Conservation (phyloP, 2,113 vertebrate genomes). For the Plecturocebus donacophilus region DNA sequence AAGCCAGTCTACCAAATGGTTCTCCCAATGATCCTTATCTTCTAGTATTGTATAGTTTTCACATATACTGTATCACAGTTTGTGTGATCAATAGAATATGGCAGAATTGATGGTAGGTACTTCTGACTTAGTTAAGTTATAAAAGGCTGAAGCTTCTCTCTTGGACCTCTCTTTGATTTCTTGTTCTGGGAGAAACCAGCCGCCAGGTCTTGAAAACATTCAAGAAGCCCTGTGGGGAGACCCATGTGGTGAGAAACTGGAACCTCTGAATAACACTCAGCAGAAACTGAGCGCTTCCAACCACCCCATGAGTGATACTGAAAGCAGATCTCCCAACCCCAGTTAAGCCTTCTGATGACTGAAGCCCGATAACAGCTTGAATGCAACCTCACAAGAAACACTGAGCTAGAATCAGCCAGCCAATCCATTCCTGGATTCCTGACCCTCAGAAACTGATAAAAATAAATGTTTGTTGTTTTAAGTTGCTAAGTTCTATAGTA, state of each 20-base stretch:
- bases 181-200: neutral
- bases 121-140: neutral
- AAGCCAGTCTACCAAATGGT: neutral
- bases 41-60: neutral
- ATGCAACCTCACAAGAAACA: neutral
- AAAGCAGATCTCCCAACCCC: neutral
- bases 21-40: neutral
- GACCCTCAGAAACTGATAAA: no score
- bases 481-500: neutral
- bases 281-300: neutral
- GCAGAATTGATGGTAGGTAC: neutral
- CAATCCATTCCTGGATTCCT: neutral
- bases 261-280: neutral
- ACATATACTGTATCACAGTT: neutral
- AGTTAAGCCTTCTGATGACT: neutral
- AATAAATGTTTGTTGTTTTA: no score
- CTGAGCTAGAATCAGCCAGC: neutral
- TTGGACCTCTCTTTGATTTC: no score
- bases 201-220: neutral
- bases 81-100: neutral
- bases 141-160: neutral
- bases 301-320: neutral
- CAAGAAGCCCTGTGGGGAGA: neutral
- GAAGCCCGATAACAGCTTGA: neutral
- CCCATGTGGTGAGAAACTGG: neutral